phyloP scores from a whole-genome alignment of 2,888 invertebrate species.

The Melinaea menophilus region DNA sequence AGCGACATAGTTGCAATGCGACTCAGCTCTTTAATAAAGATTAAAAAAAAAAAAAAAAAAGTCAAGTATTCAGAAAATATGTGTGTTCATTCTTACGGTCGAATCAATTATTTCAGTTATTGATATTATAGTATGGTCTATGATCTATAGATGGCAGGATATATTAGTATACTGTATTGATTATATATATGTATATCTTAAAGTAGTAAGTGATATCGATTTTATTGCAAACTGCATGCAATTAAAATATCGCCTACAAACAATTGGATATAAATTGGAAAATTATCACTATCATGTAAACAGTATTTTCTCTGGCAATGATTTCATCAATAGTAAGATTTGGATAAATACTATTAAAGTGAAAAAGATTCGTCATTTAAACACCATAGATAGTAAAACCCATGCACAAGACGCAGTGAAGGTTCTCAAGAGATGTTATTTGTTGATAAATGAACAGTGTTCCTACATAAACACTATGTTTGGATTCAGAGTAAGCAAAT shows the following conservation, averaged over 20 bases:
- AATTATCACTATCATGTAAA: constrained; percentile 16
- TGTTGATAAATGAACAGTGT: constrained; percentile 29
- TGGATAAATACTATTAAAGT: too few species aligned
- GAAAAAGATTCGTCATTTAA: too few species aligned
- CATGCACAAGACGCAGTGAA: constrained; percentile 8
- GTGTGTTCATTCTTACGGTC: constrained; percentile 7
- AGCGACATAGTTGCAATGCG: too few species aligned
- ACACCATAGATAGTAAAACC: too few species aligned
- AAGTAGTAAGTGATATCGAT: constrained; percentile 23
- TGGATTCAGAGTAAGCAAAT: constrained; percentile 27
- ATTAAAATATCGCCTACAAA: constrained; percentile 27
- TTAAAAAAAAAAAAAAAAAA: too few species aligned
- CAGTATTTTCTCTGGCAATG: not conserved
- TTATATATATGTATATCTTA: constrained; percentile 22
- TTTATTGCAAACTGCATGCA: constrained; percentile 27
- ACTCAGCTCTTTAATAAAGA: too few species aligned
- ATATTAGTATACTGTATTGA: constrained; percentile 16
- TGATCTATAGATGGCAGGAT: too few species aligned
- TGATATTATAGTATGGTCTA: too few species aligned
- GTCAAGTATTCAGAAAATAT: constrained; percentile 8
- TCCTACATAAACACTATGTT: constrained; percentile 30
- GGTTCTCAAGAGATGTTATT: constrained; percentile 27
- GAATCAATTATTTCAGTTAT: not conserved
- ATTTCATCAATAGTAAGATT: too few species aligned
- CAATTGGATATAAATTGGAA: constrained; percentile 27